Evolutionary conservation across 2,797 vertebrate species (phyloP).

Genomic region (Microctenopoma steveboyesi): DNA sequence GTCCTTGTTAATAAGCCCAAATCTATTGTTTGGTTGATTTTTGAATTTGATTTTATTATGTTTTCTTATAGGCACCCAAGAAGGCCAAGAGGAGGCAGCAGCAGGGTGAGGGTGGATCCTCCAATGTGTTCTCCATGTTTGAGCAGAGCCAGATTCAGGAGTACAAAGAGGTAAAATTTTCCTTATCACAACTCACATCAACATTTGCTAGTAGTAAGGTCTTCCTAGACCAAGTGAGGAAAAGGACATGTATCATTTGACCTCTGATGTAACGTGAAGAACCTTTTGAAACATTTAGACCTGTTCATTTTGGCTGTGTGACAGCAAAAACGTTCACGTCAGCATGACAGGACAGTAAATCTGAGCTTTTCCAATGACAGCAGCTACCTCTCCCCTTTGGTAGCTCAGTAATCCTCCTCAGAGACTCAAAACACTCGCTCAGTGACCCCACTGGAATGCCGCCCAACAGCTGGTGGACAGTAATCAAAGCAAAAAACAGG

Average conservation of each 20-base stretch:
- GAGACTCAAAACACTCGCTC: slow-evolving; percentile 40
- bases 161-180: slow-evolving; percentile 91
- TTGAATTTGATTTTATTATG: slow-evolving; percentile 19
- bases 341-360: slow-evolving; percentile 60
- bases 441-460: slow-evolving; percentile 70
- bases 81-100: slow-evolving; percentile 94
- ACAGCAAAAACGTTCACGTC: slow-evolving; percentile 36
- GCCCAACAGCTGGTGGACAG: slow-evolving; percentile 70
- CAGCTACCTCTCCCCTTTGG: slow-evolving; percentile 33
- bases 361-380: slow-evolving; percentile 51
- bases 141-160: slow-evolving; percentile 98
- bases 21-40: slow-evolving; percentile 7
- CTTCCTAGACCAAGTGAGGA: background rate
- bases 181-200: slow-evolving; percentile 4
- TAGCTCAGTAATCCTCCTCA: slow-evolving; percentile 51
- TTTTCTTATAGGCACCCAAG: slow-evolving; percentile 89
- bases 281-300: slow-evolving; percentile 9
- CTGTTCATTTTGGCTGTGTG: slow-evolving; percentile 2
- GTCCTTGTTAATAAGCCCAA: background rate
- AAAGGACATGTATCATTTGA: slow-evolving; percentile 27
- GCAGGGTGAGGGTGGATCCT: slow-evolving; percentile 89
- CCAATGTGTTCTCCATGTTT: slow-evolving; percentile 97
- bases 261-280: slow-evolving; percentile 18
- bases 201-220: background rate
- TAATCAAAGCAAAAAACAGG: slow-evolving; percentile 43